Evolutionary conservation across 92 coral and sea anemone species (phyloP).

Genomic region (Parazoanthus atlanticus): DNA sequence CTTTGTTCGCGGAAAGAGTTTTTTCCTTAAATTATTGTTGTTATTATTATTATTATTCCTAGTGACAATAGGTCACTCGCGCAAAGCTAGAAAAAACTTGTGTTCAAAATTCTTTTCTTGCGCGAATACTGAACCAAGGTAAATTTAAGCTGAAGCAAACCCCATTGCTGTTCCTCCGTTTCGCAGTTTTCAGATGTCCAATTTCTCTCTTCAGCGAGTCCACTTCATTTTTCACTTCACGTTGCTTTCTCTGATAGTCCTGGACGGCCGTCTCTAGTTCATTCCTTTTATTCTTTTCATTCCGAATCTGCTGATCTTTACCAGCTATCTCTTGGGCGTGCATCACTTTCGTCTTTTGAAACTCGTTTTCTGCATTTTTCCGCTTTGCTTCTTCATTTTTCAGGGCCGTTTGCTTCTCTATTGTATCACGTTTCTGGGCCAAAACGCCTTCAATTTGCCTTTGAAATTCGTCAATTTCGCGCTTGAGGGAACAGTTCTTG

Average conservation of each 20-base stretch:
- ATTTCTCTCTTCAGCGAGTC: constrained; percentile 17
- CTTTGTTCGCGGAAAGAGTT: no score
- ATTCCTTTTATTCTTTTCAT: not conserved
- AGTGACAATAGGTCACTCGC: no score
- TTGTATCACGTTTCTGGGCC: not conserved
- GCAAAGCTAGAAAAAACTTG: not conserved
- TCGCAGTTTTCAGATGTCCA: not conserved
- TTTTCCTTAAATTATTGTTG: no score
- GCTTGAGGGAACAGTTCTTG: not conserved
- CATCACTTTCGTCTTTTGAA: not conserved
- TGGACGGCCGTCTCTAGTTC: not conserved
- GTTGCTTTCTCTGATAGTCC: constrained; percentile 3
- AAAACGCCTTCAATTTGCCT: constrained; percentile 5
- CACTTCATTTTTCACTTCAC: not conserved
- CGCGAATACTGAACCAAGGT: constrained; percentile 25
- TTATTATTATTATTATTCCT: no score
- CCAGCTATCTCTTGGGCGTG: constrained; percentile 7
- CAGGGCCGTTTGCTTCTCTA: not conserved
- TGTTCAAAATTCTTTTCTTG: not conserved
- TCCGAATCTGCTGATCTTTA: not conserved
- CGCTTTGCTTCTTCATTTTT: constrained; percentile 1
- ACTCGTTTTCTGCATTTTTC: not conserved
- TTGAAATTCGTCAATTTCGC: not conserved
- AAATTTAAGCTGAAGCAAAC: constrained; percentile 15
- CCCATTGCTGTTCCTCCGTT: not conserved